Conservation (phyloP, 2,888 invertebrate species). For the Clitarchus hookeri region DNA sequence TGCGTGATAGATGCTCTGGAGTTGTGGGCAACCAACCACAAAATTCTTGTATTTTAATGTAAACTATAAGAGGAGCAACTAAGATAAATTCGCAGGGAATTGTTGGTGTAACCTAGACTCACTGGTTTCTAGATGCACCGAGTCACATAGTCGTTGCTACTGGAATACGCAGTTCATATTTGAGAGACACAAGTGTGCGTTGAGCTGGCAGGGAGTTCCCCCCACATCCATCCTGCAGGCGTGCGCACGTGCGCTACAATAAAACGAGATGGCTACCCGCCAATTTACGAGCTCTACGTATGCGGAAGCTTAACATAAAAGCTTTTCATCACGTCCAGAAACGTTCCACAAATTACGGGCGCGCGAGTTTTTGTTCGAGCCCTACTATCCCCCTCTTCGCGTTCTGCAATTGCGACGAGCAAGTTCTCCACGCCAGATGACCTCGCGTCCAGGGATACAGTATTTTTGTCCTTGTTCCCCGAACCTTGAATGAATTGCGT, state of each 20-base stretch:
- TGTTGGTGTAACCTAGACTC: too few species aligned
- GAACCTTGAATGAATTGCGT: neutral
- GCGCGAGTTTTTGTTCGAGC: neutral
- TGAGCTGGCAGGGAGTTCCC: too few species aligned
- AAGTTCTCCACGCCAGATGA: neutral
- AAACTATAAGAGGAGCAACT: too few species aligned
- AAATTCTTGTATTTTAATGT: too few species aligned
- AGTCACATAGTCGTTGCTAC: too few species aligned
- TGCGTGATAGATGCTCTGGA: too few species aligned
- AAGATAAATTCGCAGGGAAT: too few species aligned
- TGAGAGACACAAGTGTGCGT: too few species aligned
- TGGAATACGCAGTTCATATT: too few species aligned
- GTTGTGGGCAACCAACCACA: too few species aligned
- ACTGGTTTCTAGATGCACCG: too few species aligned
- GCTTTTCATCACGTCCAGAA: slow-evolving; percentile 14
- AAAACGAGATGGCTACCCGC: neutral
- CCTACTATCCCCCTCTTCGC: neutral
- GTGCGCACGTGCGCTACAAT: neutral
- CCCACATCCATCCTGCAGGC: neutral
- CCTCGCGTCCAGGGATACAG: neutral
- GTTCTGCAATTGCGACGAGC: neutral
- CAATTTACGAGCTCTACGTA: neutral
- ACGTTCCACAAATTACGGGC: neutral
- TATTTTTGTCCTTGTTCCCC: neutral
- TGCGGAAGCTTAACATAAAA: neutral